Evolutionary conservation across 2,888 invertebrate species (phyloP).

Genomic region (Imbricaverruca yamaguchii): DNA sequence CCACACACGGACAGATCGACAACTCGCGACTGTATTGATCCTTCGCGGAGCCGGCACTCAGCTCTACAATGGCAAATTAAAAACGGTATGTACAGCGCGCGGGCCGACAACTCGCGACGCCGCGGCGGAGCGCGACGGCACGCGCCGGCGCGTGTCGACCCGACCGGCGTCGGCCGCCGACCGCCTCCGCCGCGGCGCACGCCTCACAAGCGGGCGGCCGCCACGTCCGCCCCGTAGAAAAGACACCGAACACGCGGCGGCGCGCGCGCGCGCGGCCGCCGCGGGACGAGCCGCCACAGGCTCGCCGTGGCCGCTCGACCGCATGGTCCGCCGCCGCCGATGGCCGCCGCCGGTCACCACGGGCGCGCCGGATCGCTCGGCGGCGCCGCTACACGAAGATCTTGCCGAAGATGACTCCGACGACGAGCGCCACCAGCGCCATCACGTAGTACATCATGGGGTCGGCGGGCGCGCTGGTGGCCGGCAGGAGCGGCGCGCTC

Average conservation of each 20-base stretch:
- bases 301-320: background rate
- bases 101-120: background rate
- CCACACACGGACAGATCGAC: background rate
- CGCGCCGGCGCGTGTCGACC: background rate
- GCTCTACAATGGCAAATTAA: slow-evolving; percentile 13
- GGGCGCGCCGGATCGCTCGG: too few species aligned
- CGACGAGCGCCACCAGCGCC: slow-evolving; percentile 29
- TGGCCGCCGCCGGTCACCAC: background rate
- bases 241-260: background rate
- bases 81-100: background rate
- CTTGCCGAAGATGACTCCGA: slow-evolving; percentile 28
- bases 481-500: background rate
- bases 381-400: background rate
- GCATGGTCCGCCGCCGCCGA: background rate
- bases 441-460: slow-evolving; percentile 27
- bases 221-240: background rate
- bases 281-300: background rate
- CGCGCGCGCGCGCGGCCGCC: background rate
- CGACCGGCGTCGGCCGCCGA: background rate
- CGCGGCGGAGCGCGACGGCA: background rate
- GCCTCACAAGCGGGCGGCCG: background rate
- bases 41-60: background rate
- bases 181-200: background rate
- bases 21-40: background rate
- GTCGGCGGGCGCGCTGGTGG: slow-evolving; percentile 9